Percentiles rank a stretch among this genome's conserved stretches.
Evolutionary conservation across 2,113 vertebrate species (phyloP).

Genomic region (Paralichthys olivaceus): DNA sequence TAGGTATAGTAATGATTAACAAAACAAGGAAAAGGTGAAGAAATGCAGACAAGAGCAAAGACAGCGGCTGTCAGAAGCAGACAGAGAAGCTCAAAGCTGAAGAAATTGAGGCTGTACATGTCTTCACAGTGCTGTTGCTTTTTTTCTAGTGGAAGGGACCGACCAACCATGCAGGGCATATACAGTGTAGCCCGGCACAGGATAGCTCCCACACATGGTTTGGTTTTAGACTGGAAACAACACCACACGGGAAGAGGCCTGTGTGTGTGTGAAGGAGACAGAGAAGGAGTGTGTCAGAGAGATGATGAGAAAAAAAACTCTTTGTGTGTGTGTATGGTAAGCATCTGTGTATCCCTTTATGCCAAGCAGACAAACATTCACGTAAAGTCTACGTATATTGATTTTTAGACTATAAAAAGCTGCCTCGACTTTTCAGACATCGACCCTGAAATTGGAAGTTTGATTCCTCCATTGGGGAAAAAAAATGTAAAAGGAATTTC

Average conservation of each 20-base stretch:
- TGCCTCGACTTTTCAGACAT: neutral
- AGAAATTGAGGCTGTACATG: neutral
- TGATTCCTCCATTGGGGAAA: neutral
- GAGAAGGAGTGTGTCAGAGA: neutral
- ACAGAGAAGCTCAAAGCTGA: neutral
- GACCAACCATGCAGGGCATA: constrained; percentile 15
- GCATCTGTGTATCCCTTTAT: constrained; percentile 42
- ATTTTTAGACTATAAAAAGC: constrained; percentile 49
- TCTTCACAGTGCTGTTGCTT: neutral
- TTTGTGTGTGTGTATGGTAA: constrained; percentile 12
- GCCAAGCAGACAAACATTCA: constrained; percentile 38
- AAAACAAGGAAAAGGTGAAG: constrained; percentile 5
- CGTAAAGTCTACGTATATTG: constrained; percentile 27
- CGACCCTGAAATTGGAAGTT: constrained; percentile 31
- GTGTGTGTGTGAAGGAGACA: constrained; percentile 9
- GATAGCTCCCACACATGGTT: constrained; percentile 69
- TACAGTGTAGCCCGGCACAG: constrained; percentile 49
- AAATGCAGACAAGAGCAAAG: constrained; percentile 3
- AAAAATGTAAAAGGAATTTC: neutral
- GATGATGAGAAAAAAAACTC: neutral
- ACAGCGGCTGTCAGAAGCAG: constrained; percentile 16
- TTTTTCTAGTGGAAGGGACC: constrained; percentile 12
- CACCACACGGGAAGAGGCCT: constrained; percentile 61
- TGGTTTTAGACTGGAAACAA: constrained; percentile 72
- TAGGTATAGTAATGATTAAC: constrained; percentile 22